Percentiles rank a stretch among this genome's conserved stretches.
phyloP scores from a whole-genome alignment of 2,113 vertebrate genomes.

The Aramus guarauna region DNA sequence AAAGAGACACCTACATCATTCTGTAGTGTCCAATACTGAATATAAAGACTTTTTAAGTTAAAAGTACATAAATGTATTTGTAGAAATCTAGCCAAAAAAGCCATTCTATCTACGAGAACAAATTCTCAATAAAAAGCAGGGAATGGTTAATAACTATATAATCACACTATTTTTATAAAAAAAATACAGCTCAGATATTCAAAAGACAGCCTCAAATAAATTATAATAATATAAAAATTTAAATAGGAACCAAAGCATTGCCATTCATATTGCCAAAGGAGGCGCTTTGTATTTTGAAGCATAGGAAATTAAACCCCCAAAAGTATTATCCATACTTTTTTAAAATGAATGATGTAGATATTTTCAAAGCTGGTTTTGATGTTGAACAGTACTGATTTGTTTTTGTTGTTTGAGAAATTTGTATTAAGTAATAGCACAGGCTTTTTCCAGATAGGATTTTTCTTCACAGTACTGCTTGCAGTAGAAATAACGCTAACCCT shows the following conservation, averaged over 20 bases:
- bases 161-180: slow-evolving; percentile 50
- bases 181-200: slow-evolving; percentile 46
- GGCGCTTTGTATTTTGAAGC: slow-evolving; percentile 71
- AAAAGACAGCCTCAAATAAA: slow-evolving; percentile 66
- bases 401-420: slow-evolving; percentile 66
- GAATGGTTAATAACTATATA: slow-evolving; percentile 51
- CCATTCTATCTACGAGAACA: slow-evolving; percentile 45
- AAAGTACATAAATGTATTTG: background rate
- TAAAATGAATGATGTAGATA: slow-evolving; percentile 74
- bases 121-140: slow-evolving; percentile 36
- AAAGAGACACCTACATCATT: slow-evolving; percentile 24
- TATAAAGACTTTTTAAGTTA: background rate
- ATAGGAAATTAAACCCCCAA: slow-evolving; percentile 59
- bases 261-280: slow-evolving; percentile 76
- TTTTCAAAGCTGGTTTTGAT: slow-evolving; percentile 67
- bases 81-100: slow-evolving; percentile 50
- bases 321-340: slow-evolving; percentile 66
- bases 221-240: slow-evolving; percentile 54
- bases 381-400: slow-evolving; percentile 65
- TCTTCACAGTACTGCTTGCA: slow-evolving; percentile 67
- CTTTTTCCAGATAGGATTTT: slow-evolving; percentile 37
- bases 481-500: slow-evolving; percentile 51
- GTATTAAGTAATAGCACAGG: slow-evolving; percentile 55
- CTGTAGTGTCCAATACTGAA: slow-evolving; percentile 39
- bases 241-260: slow-evolving; percentile 74